A percentile compares a stretch with the other conserved stretches of the same genome.
phyloP scores from a whole-genome alignment of 2,888 invertebrate genomes.

The Cephus pygmeus region DNA sequence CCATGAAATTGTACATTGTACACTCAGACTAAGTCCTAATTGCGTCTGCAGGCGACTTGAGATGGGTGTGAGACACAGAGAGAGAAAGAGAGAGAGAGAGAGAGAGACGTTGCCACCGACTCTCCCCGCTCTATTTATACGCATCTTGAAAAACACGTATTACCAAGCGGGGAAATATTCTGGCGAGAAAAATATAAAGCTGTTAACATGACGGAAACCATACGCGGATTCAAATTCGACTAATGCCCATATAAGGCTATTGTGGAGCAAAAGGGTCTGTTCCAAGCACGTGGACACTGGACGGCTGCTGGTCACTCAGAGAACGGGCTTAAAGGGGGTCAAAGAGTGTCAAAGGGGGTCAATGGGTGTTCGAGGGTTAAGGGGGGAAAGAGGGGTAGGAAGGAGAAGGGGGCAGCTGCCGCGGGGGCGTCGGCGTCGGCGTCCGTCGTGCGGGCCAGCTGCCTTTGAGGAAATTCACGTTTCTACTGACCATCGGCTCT shows the following conservation, averaged over 20 bases:
- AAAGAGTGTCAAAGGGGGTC: neutral
- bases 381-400: neutral
- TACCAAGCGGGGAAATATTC: neutral
- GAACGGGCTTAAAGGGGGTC: conserved; percentile 34
- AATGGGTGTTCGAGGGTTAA: neutral
- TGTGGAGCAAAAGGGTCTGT: neutral
- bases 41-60: too few species aligned
- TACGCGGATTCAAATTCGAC: neutral
- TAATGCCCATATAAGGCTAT: neutral
- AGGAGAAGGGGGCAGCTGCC: conserved; percentile 20
- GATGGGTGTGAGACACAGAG: conserved; percentile 3
- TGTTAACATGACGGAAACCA: neutral
- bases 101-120: conserved; percentile 17
- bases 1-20: too few species aligned
- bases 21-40: too few species aligned
- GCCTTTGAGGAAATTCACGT: conserved; percentile 23
- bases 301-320: conserved; percentile 50
- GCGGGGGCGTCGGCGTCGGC: conserved; percentile 34
- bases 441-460: conserved; percentile 33
- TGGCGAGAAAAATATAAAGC: neutral
- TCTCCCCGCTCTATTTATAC: conserved; percentile 28
- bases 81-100: neutral
- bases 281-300: conserved; percentile 25
- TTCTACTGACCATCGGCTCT: conserved; percentile 34
- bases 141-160: conserved; percentile 1